phyloP scores from a whole-genome alignment of 1,140 invertebrate species.

The Magallana gigas region DNA sequence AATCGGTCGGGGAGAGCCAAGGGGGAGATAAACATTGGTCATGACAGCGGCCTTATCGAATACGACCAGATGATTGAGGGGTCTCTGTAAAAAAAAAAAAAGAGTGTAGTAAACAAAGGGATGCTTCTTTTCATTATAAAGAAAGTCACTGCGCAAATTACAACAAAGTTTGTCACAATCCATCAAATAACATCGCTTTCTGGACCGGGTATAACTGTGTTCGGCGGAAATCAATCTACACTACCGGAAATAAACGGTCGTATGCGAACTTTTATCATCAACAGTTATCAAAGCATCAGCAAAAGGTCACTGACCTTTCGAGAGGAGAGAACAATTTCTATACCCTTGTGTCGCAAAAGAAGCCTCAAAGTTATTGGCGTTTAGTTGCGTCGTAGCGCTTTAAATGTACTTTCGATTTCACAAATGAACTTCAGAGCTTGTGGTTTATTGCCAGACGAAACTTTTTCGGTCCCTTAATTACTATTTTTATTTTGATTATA shows the following conservation, averaged over 20 bases:
- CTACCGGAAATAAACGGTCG: slow-evolving; percentile 26
- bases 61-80: neutral
- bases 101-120: neutral
- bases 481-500: too few relatives aligned
- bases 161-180: neutral
- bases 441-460: too few relatives aligned
- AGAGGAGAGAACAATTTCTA: neutral
- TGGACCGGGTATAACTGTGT: neutral
- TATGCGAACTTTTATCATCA: slow-evolving; percentile 10
- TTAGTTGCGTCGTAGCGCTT: too few relatives aligned
- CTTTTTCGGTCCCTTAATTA: too few relatives aligned
- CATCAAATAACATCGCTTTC: neutral
- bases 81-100: neutral
- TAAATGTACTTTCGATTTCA: too few relatives aligned
- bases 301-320: neutral
- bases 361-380: too few relatives aligned
- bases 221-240: slow-evolving; percentile 9
- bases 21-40: neutral
- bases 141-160: slow-evolving; percentile 4
- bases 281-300: slow-evolving; percentile 11
- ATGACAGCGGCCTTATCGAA: neutral
- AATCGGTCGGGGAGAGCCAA: neutral
- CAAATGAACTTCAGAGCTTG: too few relatives aligned
- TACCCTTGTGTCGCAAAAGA: neutral
- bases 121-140: neutral